Evolutionary conservation across 2,113 vertebrate genomes (phyloP).

Genomic region (Sphaerodactylus townsendi): DNA sequence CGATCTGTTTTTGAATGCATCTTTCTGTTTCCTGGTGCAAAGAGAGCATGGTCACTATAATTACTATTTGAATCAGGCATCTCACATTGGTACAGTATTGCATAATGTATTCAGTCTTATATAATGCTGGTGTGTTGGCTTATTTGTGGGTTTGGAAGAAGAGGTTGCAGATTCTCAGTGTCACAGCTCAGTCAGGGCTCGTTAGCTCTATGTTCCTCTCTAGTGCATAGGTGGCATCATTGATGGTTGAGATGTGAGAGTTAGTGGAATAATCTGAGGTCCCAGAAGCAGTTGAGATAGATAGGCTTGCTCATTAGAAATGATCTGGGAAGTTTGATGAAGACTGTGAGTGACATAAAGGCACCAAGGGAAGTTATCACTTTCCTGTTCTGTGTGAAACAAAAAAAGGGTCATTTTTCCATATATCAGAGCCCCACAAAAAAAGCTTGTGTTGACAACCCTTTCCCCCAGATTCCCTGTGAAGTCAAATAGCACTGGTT

Average conservation of each 20-base stretch:
- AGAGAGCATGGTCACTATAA: background rate
- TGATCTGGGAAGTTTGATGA: background rate
- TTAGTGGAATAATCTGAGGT: background rate
- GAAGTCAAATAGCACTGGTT: background rate
- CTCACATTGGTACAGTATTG: background rate
- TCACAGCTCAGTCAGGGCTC: background rate
- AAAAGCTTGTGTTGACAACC: background rate
- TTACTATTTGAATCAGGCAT: background rate
- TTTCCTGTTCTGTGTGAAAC: background rate
- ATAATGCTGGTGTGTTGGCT: fast-evolving
- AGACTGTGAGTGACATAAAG: background rate
- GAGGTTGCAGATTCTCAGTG: background rate
- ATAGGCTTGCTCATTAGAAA: background rate
- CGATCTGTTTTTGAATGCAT: fast-evolving
- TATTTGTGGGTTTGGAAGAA: background rate
- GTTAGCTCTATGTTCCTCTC: background rate
- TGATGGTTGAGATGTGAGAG: background rate
- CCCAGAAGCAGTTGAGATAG: fast-evolving
- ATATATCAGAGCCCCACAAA: background rate
- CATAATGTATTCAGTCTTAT: fast-evolving
- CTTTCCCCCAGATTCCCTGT: background rate
- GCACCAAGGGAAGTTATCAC: fast-evolving
- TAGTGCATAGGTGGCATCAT: background rate
- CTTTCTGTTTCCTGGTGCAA: background rate
- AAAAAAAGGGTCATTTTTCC: background rate